A percentile compares a stretch with the other conserved stretches of the same genome.
These are phyloP conservation scores for Chloropsis hardwickii DNA, from an alignment of 2,113 vertebrate genomes.

Conservation along the genomic window DNA sequence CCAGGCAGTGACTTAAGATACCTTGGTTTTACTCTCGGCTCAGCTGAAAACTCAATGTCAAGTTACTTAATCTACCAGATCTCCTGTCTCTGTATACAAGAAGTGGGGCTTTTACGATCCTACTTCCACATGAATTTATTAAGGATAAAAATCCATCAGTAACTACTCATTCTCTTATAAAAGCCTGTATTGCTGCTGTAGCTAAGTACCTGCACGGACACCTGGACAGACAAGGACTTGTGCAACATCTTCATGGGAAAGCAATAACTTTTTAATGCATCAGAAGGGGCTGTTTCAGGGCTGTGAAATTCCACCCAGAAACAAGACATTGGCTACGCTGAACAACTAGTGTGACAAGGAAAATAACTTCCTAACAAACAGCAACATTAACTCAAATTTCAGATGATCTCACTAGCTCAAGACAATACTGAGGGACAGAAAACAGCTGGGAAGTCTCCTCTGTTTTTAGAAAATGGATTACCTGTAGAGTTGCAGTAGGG, in stretches of 20 bases:
- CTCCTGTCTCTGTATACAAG: neutral
- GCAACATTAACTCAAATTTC: neutral
- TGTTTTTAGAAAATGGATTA: neutral
- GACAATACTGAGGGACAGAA: neutral
- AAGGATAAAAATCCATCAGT: neutral
- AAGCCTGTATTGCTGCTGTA: neutral
- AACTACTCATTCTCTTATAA: neutral
- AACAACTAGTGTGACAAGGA: neutral
- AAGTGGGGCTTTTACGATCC: neutral
- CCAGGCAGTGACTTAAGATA: neutral
- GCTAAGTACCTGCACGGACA: neutral
- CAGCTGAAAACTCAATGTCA: neutral
- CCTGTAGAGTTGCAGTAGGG: neutral
- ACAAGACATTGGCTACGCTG: neutral
- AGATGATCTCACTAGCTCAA: neutral
- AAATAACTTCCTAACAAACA: neutral
- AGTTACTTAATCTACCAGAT: neutral
- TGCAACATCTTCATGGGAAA: neutral
- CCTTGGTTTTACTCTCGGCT: neutral
- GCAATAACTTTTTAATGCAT: neutral
- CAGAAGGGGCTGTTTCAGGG: neutral
- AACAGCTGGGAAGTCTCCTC: neutral
- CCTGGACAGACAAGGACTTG: neutral
- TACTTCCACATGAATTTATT: neutral
- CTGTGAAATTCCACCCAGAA: neutral